Evolutionary conservation across 2,113 vertebrate species (phyloP).

Genomic region (Urocolius indicus): DNA sequence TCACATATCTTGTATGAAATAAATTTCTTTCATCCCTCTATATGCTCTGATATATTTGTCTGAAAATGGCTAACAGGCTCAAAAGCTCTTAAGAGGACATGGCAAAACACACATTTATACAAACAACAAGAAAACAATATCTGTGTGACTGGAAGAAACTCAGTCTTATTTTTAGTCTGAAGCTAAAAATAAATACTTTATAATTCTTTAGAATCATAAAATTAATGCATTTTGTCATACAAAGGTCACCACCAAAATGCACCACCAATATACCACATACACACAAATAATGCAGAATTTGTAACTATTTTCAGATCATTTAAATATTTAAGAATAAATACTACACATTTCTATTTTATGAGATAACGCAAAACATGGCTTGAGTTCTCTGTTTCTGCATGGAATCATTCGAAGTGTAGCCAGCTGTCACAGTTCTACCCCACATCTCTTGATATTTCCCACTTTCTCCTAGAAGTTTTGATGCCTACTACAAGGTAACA

Average conservation of each 20-base stretch:
- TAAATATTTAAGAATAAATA: background rate
- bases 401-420: background rate
- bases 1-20: background rate
- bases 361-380: background rate
- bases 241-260: background rate
- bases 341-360: background rate
- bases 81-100: background rate
- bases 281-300: background rate
- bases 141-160: background rate
- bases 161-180: too few relatives aligned
- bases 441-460: background rate
- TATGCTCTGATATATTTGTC: background rate
- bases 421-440: background rate
- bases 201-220: background rate
- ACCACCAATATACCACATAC: background rate
- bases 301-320: background rate
- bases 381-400: background rate
- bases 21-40: background rate
- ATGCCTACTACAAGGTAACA: background rate
- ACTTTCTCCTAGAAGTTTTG: background rate
- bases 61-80: background rate
- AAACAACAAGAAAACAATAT: background rate
- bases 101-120: background rate
- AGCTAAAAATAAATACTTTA: background rate
- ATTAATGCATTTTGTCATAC: background rate